Conservation (phyloP, 2,797 vertebrate species). For the Taenioides sp. region DNA sequence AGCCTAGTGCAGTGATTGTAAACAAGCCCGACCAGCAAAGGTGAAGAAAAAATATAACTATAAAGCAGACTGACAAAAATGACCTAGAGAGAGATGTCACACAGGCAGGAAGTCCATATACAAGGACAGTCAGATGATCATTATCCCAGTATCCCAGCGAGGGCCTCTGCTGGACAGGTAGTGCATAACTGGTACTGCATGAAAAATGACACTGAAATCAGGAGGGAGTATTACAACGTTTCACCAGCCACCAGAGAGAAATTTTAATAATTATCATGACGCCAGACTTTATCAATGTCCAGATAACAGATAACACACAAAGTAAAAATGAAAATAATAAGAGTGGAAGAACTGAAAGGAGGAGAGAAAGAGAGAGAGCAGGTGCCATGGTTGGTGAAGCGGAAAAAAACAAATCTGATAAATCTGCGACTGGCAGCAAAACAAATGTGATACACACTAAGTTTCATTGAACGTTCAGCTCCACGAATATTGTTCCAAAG, state of each 20-base stretch:
- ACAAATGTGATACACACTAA: background rate
- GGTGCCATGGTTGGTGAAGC: constrained; percentile 1
- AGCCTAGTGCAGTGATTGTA: background rate
- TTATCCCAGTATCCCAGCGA: background rate
- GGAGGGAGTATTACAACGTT: background rate
- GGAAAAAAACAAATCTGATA: background rate
- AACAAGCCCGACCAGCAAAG: background rate
- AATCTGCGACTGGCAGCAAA: background rate
- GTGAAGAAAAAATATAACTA: background rate
- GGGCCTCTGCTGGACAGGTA: constrained; percentile 30
- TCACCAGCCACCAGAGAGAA: background rate
- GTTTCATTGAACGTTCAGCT: background rate
- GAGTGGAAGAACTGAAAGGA: background rate
- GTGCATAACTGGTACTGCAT: background rate
- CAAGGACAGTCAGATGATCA: constrained; percentile 1
- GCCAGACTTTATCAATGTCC: background rate
- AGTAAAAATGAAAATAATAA: constrained; percentile 9
- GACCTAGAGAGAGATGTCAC: background rate
- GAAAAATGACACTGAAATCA: background rate
- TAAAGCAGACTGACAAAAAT: background rate
- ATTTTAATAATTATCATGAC: constrained; percentile 5
- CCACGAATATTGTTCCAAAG: background rate
- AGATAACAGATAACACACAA: background rate
- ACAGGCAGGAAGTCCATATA: background rate
- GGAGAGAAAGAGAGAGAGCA: background rate